Evolutionary conservation across 2,113 vertebrate species (phyloP).

Genomic region (Ia io): DNA sequence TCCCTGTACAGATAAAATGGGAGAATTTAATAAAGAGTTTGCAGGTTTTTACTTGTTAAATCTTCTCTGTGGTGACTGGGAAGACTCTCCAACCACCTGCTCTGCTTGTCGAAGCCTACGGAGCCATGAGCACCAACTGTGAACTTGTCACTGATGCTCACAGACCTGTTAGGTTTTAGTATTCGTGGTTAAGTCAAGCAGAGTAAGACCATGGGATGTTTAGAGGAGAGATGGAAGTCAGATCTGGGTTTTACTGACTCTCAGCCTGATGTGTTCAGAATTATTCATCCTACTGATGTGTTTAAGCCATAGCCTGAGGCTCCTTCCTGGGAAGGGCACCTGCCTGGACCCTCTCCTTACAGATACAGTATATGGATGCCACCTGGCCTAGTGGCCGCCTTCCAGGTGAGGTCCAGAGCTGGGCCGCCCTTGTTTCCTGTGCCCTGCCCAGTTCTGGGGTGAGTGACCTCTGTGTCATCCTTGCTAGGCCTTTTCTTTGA

Average conservation of each 20-base stretch:
- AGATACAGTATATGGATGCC: fast-evolving
- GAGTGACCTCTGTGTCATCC: neutral
- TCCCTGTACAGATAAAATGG: slow-evolving; percentile 95
- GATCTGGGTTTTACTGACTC: neutral
- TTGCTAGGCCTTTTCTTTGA: neutral
- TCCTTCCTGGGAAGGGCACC: neutral
- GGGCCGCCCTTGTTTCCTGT: fast-evolving
- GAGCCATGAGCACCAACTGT: neutral
- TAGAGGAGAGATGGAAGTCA: neutral
- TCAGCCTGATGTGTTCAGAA: neutral
- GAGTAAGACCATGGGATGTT: neutral
- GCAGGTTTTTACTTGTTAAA: slow-evolving; percentile 91
- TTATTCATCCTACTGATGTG: neutral
- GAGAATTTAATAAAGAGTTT: slow-evolving; percentile 97
- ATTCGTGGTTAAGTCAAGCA: neutral
- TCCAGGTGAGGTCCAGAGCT: neutral
- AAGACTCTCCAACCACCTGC: neutral
- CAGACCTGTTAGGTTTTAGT: neutral
- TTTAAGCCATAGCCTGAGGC: neutral
- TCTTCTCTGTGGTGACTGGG: slow-evolving; percentile 62
- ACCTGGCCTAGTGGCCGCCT: neutral
- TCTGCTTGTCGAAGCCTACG: neutral
- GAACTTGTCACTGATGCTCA: neutral
- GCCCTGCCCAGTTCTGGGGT: neutral
- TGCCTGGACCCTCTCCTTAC: neutral